Percentiles rank a stretch among this genome's conserved stretches.
phyloP scores from a whole-genome alignment of 2,113 vertebrate species.

The Austrofundulus limnaeus region DNA sequence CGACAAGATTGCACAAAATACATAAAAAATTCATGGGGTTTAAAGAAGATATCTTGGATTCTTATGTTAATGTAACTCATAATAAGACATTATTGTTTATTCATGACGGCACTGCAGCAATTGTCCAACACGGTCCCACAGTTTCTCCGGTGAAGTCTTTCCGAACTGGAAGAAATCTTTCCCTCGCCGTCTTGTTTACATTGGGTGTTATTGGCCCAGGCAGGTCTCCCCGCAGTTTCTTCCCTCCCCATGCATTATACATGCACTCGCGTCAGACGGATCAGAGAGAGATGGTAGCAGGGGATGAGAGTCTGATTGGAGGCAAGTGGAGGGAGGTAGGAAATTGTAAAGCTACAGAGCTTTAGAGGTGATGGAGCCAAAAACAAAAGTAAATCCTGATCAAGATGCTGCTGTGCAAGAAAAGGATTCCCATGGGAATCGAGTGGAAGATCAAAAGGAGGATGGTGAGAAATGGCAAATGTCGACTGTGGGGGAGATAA shows the following conservation, averaged over 20 bases:
- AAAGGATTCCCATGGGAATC: slow-evolving; percentile 4
- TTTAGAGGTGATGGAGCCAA: slow-evolving; percentile 17
- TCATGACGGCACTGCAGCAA: background rate
- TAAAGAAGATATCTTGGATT: slow-evolving; percentile 18
- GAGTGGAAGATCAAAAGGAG: slow-evolving; percentile 18
- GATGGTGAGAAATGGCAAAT: slow-evolving; percentile 1
- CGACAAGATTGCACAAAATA: slow-evolving; percentile 13
- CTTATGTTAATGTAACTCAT: slow-evolving; percentile 4
- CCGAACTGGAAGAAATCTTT: background rate
- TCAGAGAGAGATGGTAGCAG: slow-evolving; percentile 51
- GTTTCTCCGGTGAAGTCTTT: slow-evolving; percentile 15
- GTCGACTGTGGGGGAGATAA: background rate
- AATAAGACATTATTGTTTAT: slow-evolving; percentile 6
- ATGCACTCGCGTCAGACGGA: slow-evolving; percentile 65
- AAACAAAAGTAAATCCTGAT: background rate
- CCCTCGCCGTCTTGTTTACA: slow-evolving; percentile 56
- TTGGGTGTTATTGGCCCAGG: slow-evolving; percentile 68
- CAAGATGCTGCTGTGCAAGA: background rate
- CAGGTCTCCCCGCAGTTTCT: slow-evolving; percentile 64
- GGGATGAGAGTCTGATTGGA: slow-evolving; percentile 26
- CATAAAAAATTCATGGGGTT: slow-evolving; percentile 39
- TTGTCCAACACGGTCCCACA: background rate
- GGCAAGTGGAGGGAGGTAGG: slow-evolving; percentile 16
- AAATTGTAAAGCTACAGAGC: slow-evolving; percentile 40
- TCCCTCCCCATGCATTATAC: slow-evolving; percentile 75